Evolutionary conservation across 2,797 vertebrate species (phyloP), one percentile per base, ranked within the genome.

Genomic region (Chiropotes sagulatus): DNA sequence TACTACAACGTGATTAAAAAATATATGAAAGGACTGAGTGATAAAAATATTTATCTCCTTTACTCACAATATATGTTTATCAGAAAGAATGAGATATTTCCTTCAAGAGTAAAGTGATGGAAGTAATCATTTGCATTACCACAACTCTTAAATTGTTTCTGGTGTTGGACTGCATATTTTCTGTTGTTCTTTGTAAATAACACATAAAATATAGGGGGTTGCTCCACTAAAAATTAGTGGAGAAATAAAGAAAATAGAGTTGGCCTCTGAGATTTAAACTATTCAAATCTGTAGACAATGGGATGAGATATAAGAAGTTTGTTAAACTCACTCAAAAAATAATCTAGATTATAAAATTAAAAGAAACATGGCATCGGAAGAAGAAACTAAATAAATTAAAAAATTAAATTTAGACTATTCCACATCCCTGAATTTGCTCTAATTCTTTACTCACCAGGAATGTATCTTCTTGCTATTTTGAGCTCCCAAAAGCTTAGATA

Each of bases 21-120:
- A 86, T 92, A 83, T 52, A 81, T 93, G 64, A 90, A 19, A 67
- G 12, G 67, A 64, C 13, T 67, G 30, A 84, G n/a, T 64, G n/a
- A 75, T 67, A 95, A 93, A 96, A 95, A 83, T 30, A n/a, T 91
- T 90, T 24, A 80, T 90, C 36, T 84, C 36, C 36, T 92, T 88
- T 58, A 64, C 72, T 94, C 70, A 15, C 9, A 61, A 30, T 80
- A 61, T 79, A 93, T 67, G 4, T 86, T 24, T 86, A n/a, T 54
- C 70, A 15, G 28, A 88, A 48, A 88, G 33, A 54, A 0, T 44
- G 67, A 50, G 19, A 19, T 41, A 76, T 39, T 92, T 83, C 12
- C 9, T 64, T 76, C 7, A 94, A 39, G 36, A 83, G 19, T 76
- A 73, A 94, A 89, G 4, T 41, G 33, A 84, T 46, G 11, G 30